These are phyloP conservation scores for Labeo calbasu DNA, from an alignment of 2,797 vertebrate species.

Conservation along the genomic window DNA sequence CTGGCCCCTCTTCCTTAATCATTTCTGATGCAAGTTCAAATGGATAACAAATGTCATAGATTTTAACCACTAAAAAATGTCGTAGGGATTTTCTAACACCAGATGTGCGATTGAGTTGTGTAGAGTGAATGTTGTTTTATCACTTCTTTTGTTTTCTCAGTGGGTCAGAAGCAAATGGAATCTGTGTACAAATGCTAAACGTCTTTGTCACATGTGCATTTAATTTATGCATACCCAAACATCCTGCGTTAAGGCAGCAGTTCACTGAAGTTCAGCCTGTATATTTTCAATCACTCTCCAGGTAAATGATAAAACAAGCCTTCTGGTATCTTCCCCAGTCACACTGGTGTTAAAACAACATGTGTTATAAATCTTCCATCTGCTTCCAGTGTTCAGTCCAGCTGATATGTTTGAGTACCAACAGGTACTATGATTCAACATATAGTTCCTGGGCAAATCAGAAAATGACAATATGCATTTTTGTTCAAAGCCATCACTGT, in stretches of 20 bases:
- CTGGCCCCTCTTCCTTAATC: conserved; percentile 68
- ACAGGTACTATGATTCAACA: conserved; percentile 25
- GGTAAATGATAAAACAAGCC: not conserved
- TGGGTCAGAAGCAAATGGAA: conserved; percentile 28
- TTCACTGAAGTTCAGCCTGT: conserved; percentile 24
- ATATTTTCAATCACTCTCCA: not conserved
- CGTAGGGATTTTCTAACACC: conserved; percentile 51
- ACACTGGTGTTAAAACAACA: conserved; percentile 2
- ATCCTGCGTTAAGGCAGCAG: conserved; percentile 31
- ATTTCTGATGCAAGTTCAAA: conserved; percentile 49
- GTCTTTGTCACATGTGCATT: conserved; percentile 38
- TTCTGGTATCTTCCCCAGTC: conserved; percentile 20
- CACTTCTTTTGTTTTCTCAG: not conserved
- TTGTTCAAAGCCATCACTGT: not conserved
- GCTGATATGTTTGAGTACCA: conserved; percentile 31
- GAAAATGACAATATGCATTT: not conserved
- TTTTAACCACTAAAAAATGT: conserved; percentile 45
- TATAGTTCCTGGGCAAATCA: conserved; percentile 7
- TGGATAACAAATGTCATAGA: conserved; percentile 40
- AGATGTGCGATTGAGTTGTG: conserved; percentile 39
- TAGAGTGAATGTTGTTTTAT: conserved; percentile 49
- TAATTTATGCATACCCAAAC: conserved; percentile 22
- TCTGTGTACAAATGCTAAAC: conserved; percentile 38
- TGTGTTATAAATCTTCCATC: conserved; percentile 4
- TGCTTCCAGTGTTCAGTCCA: not conserved